These are phyloP conservation scores for Silurus asotus DNA, from an alignment of 2,113 vertebrate species.

Conservation along the genomic window DNA sequence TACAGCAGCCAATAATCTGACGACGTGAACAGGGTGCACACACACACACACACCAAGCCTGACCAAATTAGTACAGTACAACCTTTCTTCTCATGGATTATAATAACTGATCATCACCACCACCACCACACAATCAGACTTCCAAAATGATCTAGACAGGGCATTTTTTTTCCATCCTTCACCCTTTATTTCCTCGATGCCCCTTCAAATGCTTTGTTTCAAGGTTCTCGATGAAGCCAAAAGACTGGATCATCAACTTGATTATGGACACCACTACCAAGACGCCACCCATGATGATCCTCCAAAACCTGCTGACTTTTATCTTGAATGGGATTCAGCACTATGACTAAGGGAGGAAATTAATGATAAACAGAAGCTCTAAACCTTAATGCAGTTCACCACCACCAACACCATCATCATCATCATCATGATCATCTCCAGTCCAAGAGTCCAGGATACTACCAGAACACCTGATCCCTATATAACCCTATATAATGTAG, in stretches of 20 bases:
- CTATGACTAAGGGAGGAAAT: not conserved
- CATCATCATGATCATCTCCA: no score
- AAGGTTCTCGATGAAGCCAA: not conserved
- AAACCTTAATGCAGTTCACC: no score
- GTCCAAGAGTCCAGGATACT: no score
- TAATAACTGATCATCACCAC: no score
- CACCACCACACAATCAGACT: not conserved
- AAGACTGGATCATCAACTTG: not conserved
- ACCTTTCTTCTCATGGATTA: slow-evolving; percentile 1
- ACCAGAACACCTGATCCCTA: no score
- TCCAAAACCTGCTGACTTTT: not conserved
- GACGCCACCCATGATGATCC: not conserved
- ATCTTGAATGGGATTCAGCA: no score
- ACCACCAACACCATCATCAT: no score
- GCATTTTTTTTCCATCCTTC: not conserved
- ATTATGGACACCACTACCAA: not conserved
- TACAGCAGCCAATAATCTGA: slow-evolving; percentile 44
- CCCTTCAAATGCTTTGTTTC: not conserved
- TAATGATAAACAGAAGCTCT: no score
- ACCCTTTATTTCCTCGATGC: not conserved
- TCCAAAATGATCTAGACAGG: not conserved
- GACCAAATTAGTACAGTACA: slow-evolving; percentile 1
- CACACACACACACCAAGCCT: slow-evolving; percentile 9
- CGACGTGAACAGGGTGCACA: slow-evolving; percentile 42
- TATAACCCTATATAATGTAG: no score